Conservation (phyloP, 2,797 vertebrate species). For the Bovichtus variegatus region DNA sequence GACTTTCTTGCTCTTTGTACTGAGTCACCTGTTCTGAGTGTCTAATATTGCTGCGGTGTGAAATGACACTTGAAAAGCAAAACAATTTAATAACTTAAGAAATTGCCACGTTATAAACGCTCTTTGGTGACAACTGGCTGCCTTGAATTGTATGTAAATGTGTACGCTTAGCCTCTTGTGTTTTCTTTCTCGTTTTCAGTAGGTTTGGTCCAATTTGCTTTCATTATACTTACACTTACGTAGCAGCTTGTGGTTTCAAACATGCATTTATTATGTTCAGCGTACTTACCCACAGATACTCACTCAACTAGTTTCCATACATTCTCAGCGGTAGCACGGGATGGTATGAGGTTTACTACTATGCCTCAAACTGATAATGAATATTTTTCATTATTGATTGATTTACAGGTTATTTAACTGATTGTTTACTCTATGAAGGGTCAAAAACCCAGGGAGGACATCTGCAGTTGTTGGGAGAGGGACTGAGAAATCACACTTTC, state of each 20-base stretch:
- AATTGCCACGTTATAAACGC: no score
- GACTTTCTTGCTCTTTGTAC: no score
- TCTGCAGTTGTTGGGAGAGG: no score
- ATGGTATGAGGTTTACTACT: neutral
- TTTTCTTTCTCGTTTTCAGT: neutral
- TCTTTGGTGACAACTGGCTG: no score
- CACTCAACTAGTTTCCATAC: neutral
- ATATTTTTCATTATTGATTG: neutral
- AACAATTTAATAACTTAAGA: no score
- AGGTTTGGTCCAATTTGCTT: neutral
- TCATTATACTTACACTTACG: no score
- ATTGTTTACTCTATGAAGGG: neutral
- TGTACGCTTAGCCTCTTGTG: no score
- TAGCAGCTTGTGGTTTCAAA: neutral
- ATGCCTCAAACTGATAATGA: neutral
- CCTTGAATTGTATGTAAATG: no score
- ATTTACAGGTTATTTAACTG: neutral
- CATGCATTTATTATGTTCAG: neutral
- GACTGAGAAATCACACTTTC: neutral
- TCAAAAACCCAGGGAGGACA: no score
- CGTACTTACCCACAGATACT: neutral
- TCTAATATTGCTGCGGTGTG: no score
- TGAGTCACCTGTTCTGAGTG: no score
- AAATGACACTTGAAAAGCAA: no score
- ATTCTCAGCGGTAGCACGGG: neutral